These are phyloP conservation scores for Chrysoperla carnea DNA, from an alignment of 1,140 invertebrate genomes.

Conservation along the genomic window DNA sequence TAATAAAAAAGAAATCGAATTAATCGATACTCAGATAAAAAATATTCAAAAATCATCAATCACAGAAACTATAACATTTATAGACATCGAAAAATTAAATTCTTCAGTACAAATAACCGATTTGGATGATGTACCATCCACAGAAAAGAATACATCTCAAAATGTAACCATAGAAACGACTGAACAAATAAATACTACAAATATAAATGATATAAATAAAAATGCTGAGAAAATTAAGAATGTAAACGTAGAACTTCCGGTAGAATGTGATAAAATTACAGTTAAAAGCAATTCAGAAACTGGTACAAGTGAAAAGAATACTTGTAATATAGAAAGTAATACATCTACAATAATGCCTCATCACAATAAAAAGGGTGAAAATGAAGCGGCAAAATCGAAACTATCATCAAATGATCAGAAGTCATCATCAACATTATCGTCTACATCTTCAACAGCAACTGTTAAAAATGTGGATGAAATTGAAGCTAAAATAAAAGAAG, in stretches of 20 bases:
- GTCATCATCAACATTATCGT: no score
- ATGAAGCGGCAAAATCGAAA: conserved; percentile 1
- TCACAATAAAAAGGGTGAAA: conserved; percentile 3
- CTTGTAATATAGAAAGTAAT: no score
- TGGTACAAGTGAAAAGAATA: not conserved
- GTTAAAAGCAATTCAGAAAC: not conserved
- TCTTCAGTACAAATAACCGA: conserved; percentile 1
- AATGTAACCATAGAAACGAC: not conserved
- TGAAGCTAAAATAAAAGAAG: not conserved
- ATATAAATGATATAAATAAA: not conserved
- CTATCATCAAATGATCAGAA: conserved; percentile 1
- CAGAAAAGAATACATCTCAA: not conserved
- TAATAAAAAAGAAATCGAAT: no score
- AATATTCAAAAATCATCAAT: not conserved
- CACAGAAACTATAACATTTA: not conserved
- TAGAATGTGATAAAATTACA: not conserved
- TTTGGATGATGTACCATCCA: not conserved
- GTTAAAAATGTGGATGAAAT: no score
- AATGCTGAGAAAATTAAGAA: conserved; percentile 1
- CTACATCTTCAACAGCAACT: not conserved
- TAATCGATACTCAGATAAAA: not conserved
- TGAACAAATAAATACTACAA: not conserved
- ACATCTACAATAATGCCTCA: not conserved
- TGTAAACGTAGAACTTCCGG: not conserved
- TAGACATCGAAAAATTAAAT: not conserved